phyloP scores from a whole-genome alignment of 2,888 invertebrate species.

The Ectropis crepuscularia region DNA sequence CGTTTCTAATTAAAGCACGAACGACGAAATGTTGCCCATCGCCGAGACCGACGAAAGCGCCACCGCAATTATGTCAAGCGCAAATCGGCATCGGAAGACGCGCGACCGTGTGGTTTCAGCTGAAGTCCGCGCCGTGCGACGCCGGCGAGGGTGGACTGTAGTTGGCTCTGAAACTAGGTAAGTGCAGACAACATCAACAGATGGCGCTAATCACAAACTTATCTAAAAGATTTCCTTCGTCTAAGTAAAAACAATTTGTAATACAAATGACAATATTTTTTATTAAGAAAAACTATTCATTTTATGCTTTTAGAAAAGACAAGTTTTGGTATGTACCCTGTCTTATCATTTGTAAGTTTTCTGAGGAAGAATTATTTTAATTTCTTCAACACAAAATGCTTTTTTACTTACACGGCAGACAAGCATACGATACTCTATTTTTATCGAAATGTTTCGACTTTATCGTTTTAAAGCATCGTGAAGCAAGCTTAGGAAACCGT shows the following conservation, averaged over 20 bases:
- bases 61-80: conserved; percentile 51
- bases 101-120: conserved; percentile 76
- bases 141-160: conserved; percentile 90
- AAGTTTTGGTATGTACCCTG: too few species aligned
- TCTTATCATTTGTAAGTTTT: too few species aligned
- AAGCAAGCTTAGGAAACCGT: conserved; percentile 47
- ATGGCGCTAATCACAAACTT: conserved; percentile 56
- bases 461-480: conserved; percentile 39
- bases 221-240: too few species aligned
- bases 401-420: not conserved
- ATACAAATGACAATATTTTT: too few species aligned
- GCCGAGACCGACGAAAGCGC: conserved; percentile 77
- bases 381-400: not conserved
- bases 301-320: too few species aligned
- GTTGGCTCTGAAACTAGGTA: conserved; percentile 90
- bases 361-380: too few species aligned
- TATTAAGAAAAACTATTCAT: too few species aligned
- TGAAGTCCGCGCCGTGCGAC: conserved; percentile 80
- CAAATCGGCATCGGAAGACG: conserved; percentile 68
- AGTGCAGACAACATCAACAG: conserved; percentile 58
- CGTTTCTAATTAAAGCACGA: conserved; percentile 34
- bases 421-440: conserved; percentile 14
- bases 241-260: too few species aligned
- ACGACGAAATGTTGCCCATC: conserved; percentile 70
- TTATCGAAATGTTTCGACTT: conserved; percentile 40